Evolutionary conservation across 2,113 vertebrate species (phyloP), one percentile per base, ranked within the genome.

Genomic region (Thalassarche chlororhynchos): DNA sequence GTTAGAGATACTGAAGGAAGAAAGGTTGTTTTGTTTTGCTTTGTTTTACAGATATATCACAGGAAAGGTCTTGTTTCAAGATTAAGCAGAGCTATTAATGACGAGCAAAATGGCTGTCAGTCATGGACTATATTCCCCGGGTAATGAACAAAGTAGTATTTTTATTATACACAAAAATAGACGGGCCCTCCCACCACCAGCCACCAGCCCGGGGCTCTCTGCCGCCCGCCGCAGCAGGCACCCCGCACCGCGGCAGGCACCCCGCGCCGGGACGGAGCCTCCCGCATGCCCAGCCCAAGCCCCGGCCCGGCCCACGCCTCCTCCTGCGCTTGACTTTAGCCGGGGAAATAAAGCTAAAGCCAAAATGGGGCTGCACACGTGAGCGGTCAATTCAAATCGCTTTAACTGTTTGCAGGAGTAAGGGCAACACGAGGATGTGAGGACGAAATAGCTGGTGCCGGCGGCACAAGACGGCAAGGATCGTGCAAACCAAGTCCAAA

Each of bases 11-110:
- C 68, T 74, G 81, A 25, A 61, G 82, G 81, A 91, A 93, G 75
- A 93, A 91, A 76, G 78, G 58, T 83, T 74, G 66, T 51, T 96
- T 86, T 97, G 95, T 87, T 97, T 93, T 77, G 79, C 78, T 93
- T 95, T 93, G 88, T 85, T 95, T 93, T 83, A 90, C 51, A 92
- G 92, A 49, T 57, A 8, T 44, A 51, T 42, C 82, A 84, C 93
- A 93, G 96, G 90, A 90, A 92, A 79, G 87, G 66, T 65, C 89
- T 61, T 76, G 77, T 79, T 78, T 44, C 4, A n/a, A 51, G 62
- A 72, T 77, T 36, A 88, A 88, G 85, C 5, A 1, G 34, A 11
- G 52, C 68, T 69, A 49, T 80, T 93, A 90, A 88, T 42, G 70
- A 86, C 0, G 10, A 83, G 85, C 46, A 94, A 70, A 90, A 90